Base-by-base conservation (phyloP, 2,113 vertebrate genomes). In the Oryzias woworae region DNA sequence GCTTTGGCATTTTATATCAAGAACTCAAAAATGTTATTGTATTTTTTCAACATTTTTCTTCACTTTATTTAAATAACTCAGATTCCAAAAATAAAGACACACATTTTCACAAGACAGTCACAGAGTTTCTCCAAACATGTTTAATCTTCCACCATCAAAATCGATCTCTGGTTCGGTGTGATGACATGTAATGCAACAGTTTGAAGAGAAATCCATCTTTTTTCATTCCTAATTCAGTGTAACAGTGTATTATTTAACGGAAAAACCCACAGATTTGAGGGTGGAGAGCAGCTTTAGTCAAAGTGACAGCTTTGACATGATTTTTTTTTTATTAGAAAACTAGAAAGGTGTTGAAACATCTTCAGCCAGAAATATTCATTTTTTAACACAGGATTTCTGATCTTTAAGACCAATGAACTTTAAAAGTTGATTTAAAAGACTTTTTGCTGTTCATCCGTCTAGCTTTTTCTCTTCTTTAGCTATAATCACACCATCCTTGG, bases 251-350 rank as follows among this genome's bases (percentile, higher is more conserved):
- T 36, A 36, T 36, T 36, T 36, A 36, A 36, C 31, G 7, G 31
- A 36, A 36, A 36, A 23, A 46, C 42, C 41, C 5, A 26, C 18
- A 17, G 20, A 65, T 46, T 60, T 57, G n/a, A 53, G 20, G 44
- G 45, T 54, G 51, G 3, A 49, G 51, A 62, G 20, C 36, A 45
- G 22, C 50, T 44, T 23, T 7, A 48, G 55, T 36, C 45, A 67
- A 71, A 60, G 53, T 58, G 62, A 46, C 53, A 53, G 46, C 64
- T 24, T 73, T 51, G 54, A 52, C 41, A 73, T 36, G 36, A 36
- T 10, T 12, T 10, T 36, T 36, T 36, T 13, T 12, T 36, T 12
- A 12, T 12, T 36, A 36, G 36, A 36, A 36, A 36, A 36, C 10
- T 36, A 36, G 31, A 36, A 36, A 36, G 8, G 36, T 36, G 36